Evolutionary conservation across 2,113 vertebrate genomes (phyloP), one percentile per base, ranked within the genome.

Genomic region (Peromyscus polionotus): DNA sequence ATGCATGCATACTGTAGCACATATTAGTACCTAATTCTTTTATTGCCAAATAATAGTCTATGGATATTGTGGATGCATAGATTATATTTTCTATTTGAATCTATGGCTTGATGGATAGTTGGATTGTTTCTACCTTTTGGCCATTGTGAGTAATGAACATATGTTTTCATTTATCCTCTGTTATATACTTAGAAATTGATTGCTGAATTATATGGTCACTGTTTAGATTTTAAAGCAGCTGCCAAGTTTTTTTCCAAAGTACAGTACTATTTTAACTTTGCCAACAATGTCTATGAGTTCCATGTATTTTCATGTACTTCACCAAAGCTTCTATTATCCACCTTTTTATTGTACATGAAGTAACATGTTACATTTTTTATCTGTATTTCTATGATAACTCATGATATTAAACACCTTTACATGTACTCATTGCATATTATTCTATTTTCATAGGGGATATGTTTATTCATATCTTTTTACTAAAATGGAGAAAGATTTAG

Each of bases 31-130:
- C 67, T 91, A 45, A 57, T 75, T 96, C 12, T 68, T 95, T 92
- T 81, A 97, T 90, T 93, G 13, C 39, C 48, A 88, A 76, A 45
- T 92, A 94, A 81, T 95, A 95, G 73, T 97, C 42, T 39, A 59
- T 51, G 19, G 54, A 13, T 67, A 90, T 90, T 75, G 26, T 92
- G 26, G 85, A 86, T 81, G 24, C 13, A 22, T 61, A 79, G 26
- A 54, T 61, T 65, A 68, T 12, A 83, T 94, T 97, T 92, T 85
- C 16, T 84, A 54, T 95, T 84, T 91, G 76, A 19, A 85, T 92
- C 86, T 51, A 87, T 92, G 26, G 70, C 12, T 81, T 93, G 67
- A 81, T 96, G 72, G 26, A 72, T 45, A 90, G 85, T 95, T 92
- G 63, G 31, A 96, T 95, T 92, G 7, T 31, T 28, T 39, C 36